Conservation (phyloP, 2,113 vertebrate species). For the Heptranchias perlo region DNA sequence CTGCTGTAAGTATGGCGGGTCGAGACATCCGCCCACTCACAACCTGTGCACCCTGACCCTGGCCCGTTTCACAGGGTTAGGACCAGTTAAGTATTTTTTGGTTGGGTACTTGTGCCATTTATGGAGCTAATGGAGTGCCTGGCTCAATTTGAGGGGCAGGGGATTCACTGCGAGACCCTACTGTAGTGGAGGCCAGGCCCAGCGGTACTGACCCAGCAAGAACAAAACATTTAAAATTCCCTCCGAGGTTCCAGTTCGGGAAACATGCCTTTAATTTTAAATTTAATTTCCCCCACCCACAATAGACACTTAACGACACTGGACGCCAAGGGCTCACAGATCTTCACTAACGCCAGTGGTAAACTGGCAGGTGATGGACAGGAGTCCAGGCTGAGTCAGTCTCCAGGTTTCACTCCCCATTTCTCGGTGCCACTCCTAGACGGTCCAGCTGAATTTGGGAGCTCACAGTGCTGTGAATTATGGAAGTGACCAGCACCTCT, state of each 20-base stretch:
- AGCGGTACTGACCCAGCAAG: background rate
- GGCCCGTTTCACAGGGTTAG: background rate
- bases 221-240: too few species aligned
- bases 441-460: background rate
- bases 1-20: background rate
- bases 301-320: background rate
- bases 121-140: background rate
- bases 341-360: background rate
- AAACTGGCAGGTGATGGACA: background rate
- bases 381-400: background rate
- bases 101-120: background rate
- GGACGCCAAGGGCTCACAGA: background rate
- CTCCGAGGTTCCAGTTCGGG: too few species aligned
- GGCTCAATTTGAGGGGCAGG: background rate
- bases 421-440: background rate
- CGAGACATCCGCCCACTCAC: background rate
- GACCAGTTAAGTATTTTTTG: background rate
- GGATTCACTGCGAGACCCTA: background rate
- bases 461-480: background rate
- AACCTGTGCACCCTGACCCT: background rate
- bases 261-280: too few species aligned
- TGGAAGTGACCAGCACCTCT: background rate
- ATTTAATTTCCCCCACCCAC: too few species aligned
- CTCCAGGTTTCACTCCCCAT: background rate
- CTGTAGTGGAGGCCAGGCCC: background rate